Conservation (phyloP, 1,140 invertebrate genomes). For the Octopus bimaculoides region DNA sequence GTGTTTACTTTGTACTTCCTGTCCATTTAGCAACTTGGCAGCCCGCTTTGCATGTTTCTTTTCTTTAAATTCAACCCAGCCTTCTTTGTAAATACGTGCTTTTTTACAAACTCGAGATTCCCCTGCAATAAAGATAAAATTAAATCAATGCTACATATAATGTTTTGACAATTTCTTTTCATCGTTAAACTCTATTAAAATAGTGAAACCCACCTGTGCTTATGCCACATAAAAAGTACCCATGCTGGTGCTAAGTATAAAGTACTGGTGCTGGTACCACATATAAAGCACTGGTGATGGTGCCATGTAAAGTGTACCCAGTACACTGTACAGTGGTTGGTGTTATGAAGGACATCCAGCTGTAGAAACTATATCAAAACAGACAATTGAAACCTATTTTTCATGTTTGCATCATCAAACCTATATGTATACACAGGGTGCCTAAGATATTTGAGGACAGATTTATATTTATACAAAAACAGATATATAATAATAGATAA, state of each 20-base stretch:
- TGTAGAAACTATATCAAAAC: no score
- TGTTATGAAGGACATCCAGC: no score
- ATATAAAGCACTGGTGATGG: not conserved
- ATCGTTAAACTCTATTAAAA: no score
- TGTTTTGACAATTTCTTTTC: not conserved
- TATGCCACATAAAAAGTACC: not conserved
- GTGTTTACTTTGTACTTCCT: constrained; percentile 81
- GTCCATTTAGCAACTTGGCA: constrained; percentile 78
- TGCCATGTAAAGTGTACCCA: not conserved
- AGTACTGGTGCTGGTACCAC: not conserved
- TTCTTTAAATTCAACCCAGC: constrained; percentile 93
- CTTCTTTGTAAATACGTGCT: constrained; percentile 76
- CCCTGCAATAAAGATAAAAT: constrained; percentile 33
- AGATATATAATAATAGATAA: no score
- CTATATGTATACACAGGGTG: no score
- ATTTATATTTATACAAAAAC: no score
- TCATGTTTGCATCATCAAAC: no score
- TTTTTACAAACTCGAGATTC: constrained; percentile 52
- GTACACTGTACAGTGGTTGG: no score
- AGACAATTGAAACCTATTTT: no score
- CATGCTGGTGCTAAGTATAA: not conserved
- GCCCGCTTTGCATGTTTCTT: constrained; percentile 86
- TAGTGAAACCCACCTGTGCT: not conserved
- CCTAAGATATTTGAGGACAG: no score
- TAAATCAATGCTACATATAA: not conserved